Evolutionary conservation across 2,888 invertebrate genomes (phyloP).

Genomic region (Drosophila fulvimacula): DNA sequence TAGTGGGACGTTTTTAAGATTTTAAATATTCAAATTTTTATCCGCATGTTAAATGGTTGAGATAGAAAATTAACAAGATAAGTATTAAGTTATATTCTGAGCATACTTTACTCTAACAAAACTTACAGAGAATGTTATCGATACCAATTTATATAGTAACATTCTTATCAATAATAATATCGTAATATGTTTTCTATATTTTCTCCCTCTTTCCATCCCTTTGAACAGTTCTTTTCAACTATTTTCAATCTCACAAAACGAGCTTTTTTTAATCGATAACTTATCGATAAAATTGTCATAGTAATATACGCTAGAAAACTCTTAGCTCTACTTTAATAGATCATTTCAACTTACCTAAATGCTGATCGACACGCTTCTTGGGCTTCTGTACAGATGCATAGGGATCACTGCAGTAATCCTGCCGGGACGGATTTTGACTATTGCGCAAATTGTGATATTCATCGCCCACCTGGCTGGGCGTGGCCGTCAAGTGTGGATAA

Average conservation of each 20-base stretch:
- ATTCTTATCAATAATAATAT: no score
- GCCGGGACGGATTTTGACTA: constrained; percentile 93
- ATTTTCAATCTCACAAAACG: background rate
- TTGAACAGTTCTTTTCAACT: background rate
- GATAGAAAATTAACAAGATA: no score
- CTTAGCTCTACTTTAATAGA: background rate
- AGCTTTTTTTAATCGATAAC: background rate
- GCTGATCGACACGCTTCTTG: constrained; percentile 94
- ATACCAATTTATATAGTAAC: no score
- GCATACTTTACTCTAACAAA: no score
- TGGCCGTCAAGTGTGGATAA: constrained; percentile 91
- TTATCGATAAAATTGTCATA: background rate
- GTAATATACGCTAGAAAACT: no score
- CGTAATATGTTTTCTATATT: no score
- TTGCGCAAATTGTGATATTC: constrained; percentile 90
- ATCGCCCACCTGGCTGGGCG: constrained; percentile 88
- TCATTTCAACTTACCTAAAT: constrained; percentile 89
- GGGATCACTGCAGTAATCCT: constrained; percentile 94
- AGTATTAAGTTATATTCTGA: no score
- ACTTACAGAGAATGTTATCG: no score
- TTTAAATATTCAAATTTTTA: no score
- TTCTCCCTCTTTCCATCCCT: background rate
- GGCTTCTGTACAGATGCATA: constrained; percentile 96
- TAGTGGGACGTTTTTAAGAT: no score
- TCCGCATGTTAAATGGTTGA: no score